These are phyloP conservation scores for Sciaenops ocellatus DNA, from an alignment of 2,797 vertebrate genomes.

Conservation along the genomic window DNA sequence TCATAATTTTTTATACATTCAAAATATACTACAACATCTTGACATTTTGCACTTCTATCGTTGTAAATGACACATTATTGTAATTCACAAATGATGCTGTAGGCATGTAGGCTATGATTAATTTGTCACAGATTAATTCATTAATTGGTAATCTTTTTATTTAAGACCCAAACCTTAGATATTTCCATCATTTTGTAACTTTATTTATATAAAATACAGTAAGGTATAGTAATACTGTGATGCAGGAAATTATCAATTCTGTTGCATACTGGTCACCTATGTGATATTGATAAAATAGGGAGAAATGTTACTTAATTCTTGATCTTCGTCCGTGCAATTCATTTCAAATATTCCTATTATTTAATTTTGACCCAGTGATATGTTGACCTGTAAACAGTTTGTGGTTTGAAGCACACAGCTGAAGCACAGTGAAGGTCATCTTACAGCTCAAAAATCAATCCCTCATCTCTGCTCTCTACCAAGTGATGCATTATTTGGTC, in stretches of 20 bases:
- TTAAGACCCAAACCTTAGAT: no score
- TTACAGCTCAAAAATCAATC: background rate
- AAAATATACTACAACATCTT: background rate
- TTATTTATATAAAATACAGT: background rate
- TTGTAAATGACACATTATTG: background rate
- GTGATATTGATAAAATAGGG: background rate
- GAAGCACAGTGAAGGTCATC: slow-evolving; percentile 17
- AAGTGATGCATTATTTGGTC: background rate
- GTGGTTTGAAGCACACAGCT: background rate
- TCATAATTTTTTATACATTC: background rate
- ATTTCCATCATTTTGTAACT: no score
- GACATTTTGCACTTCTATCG: background rate
- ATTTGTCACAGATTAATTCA: no score
- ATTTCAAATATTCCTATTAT: background rate
- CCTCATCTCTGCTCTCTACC: background rate
- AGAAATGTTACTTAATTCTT: background rate
- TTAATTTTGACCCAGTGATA: background rate
- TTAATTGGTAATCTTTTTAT: no score
- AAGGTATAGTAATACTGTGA: background rate
- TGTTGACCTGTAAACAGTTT: background rate
- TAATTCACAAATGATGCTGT: no score
- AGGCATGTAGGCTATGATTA: no score
- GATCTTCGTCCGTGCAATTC: background rate
- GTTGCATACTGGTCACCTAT: no score
- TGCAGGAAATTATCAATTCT: background rate